Conservation (phyloP, 1,140 invertebrate species). For the Macrotrachela quadricornifera region DNA sequence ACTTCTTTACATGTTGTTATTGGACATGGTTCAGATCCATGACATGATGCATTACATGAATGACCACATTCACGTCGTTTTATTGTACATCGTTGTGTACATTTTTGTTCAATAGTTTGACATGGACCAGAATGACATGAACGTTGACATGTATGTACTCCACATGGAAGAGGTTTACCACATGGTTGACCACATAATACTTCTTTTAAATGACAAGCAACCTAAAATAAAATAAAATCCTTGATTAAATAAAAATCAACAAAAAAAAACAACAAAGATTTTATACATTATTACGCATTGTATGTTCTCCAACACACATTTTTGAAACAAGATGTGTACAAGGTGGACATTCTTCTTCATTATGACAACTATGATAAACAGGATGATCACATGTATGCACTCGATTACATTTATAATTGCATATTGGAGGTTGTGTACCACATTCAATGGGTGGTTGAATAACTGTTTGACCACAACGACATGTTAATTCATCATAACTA, state of each 20-base stretch:
- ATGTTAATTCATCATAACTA: conserved; percentile 71
- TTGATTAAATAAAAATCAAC: too few relatives aligned
- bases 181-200: conserved; percentile 74
- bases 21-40: conserved; percentile 39
- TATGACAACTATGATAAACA: conserved; percentile 41
- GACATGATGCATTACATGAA: conserved; percentile 50
- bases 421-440: conserved; percentile 58
- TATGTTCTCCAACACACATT: conserved; percentile 67
- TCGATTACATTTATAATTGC: conserved; percentile 50
- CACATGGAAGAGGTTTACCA: conserved; percentile 49
- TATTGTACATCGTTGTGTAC: conserved; percentile 47
- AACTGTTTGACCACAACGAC: conserved; percentile 65
- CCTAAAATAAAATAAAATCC: too few relatives aligned
- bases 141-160: conserved; percentile 50
- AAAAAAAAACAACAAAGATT: too few relatives aligned
- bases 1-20: conserved; percentile 43
- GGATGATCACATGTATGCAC: conserved; percentile 56
- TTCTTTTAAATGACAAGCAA: conserved; percentile 51
- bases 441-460: conserved; percentile 71
- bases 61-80: conserved; percentile 49
- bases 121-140: conserved; percentile 43
- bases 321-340: conserved; percentile 68
- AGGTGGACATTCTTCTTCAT: conserved; percentile 55
- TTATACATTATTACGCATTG: conserved; percentile 32
- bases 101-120: conserved; percentile 19